Base-by-base conservation (phyloP, 2,113 vertebrate species). In the Odocoileus virginianus region DNA sequence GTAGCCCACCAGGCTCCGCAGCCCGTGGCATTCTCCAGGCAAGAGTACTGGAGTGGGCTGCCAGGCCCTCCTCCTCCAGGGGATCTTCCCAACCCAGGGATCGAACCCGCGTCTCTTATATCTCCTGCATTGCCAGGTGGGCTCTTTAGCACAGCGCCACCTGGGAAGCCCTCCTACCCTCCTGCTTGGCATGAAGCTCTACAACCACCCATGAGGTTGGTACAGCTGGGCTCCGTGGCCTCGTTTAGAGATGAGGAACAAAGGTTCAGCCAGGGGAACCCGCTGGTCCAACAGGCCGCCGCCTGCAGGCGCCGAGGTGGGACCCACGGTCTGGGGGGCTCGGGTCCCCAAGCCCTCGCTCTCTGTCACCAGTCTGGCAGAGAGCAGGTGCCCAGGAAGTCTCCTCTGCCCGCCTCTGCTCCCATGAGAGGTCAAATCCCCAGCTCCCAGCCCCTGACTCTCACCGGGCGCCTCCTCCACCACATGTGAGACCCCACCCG, bases 311-410 rank as follows among this genome's bases (percentile, higher is more conserved):
- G 57, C 55, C 7, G 12, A 30, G 40, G 60, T 47, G 5, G 47
- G 27, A 30, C 43, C 43, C 13, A 2, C 28, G 1, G 30, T 17
- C n/a, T 12, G 43, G 9, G 79, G 10, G 12, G 40, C 81, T 30
- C 19, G 3, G 30, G 58, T 17, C 36, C 90, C 71, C n/a, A 23
- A 54, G 27, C 27, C 23, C 43, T 19, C 7, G 0, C 40, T 74
- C n/a, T 15, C 25, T 47, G 50, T 54, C 6, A 3, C 74, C 2
- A 2, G 30, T 9, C 90, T 57, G 43, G 43, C 10, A 36, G 25
- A 60, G 3, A 19, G 14, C n/a, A 47, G 12, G 27, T 2, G 30
- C 36, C 55, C 1, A 0, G 50, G 5, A 74, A 74, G 21, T 43
- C 21, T 14, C 61, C 19, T 54, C 14, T 81, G 45, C 54, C 52